Evolutionary conservation across 1,140 invertebrate species (phyloP).

Genomic region (Aphaenogaster rudis): DNA sequence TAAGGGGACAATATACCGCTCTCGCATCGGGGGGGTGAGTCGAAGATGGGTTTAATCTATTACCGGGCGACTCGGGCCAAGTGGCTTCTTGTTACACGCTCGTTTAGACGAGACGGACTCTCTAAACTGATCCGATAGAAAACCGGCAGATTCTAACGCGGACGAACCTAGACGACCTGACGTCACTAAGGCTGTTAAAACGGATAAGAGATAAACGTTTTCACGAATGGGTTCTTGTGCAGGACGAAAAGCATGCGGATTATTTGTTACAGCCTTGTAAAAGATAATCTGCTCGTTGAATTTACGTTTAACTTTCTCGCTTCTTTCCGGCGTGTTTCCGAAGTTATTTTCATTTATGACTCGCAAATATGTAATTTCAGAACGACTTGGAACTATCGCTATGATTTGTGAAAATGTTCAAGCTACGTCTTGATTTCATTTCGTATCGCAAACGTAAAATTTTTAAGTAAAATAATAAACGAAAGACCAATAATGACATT

Average conservation of each 20-base stretch:
- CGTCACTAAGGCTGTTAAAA: background rate
- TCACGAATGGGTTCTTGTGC: background rate
- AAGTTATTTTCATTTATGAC: background rate
- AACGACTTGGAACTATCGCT: background rate
- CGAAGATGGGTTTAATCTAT: conserved; percentile 86
- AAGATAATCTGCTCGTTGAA: background rate
- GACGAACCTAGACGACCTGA: background rate
- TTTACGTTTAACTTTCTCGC: background rate
- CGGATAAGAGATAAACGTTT: background rate
- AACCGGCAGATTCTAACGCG: background rate
- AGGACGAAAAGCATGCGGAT: background rate
- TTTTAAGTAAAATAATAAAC: background rate
- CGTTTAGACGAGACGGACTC: conserved; percentile 79
- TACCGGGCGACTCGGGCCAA: conserved; percentile 81
- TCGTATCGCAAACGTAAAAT: background rate
- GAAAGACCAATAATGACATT: background rate
- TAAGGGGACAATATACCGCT: conserved; percentile 84
- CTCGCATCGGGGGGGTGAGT: conserved; percentile 64
- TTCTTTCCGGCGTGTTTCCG: background rate
- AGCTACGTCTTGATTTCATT: background rate
- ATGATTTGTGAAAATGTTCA: background rate
- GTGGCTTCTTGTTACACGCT: conserved; percentile 87
- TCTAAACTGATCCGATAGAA: conserved; percentile 64
- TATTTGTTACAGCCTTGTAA: background rate
- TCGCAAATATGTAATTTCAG: background rate